phyloP scores from a whole-genome alignment of 2,113 vertebrate genomes.

The Heptranchias perlo region DNA sequence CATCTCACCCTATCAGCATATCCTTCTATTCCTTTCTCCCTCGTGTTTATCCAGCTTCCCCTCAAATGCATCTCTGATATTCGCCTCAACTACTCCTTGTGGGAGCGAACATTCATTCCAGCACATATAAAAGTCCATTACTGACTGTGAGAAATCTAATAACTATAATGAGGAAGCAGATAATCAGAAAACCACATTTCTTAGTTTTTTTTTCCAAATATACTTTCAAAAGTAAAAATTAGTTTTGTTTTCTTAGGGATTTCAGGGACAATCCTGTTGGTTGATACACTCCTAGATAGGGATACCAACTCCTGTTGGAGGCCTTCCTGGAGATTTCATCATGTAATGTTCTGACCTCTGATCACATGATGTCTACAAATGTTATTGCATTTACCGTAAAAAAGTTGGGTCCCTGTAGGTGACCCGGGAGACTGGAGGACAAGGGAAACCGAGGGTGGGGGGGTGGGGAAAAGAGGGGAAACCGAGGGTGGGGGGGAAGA shows the following conservation, averaged over 20 bases:
- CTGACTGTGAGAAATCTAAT: neutral
- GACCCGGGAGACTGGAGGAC: too few species aligned
- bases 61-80: too few species aligned
- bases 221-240: neutral
- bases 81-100: too few species aligned
- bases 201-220: neutral
- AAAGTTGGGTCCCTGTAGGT: too few species aligned
- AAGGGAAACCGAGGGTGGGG: neutral
- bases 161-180: neutral
- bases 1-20: too few species aligned
- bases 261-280: neutral
- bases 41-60: too few species aligned
- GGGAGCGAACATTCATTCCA: neutral
- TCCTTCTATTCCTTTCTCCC: too few species aligned
- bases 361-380: too few species aligned
- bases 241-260: neutral
- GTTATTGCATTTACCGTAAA: too few species aligned
- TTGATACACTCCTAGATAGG: neutral
- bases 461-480: neutral
- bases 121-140: neutral
- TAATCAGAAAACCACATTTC: neutral
- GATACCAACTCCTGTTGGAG: too few species aligned
- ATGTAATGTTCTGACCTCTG: neutral
- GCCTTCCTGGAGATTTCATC: neutral
- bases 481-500: neutral